Base-by-base conservation (phyloP, 2,113 vertebrate genomes). In the Chloebia gouldiae region DNA sequence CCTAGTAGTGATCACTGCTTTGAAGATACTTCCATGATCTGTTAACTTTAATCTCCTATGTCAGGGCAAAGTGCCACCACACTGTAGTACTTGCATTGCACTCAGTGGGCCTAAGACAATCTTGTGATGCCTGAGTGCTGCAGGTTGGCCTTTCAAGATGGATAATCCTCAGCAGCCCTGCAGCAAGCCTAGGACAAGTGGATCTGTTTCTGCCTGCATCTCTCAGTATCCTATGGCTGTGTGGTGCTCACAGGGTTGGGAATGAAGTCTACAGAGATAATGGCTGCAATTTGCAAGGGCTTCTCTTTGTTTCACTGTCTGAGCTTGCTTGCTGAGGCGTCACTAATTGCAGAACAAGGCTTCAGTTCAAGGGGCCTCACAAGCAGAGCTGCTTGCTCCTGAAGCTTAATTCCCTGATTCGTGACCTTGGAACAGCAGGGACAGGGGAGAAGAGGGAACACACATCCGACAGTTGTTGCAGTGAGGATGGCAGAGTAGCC, bases 361-460 rank as follows among this genome's bases (percentile, higher is more conserved):
- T 83, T 86, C 81, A 91, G 91, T 88, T 95, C 92, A 87, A 83
- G 80, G 71, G 94, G 86, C 95, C 73, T 96, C 80, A 85, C 57
- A 80, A 83, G 56, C 90, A 76, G 82, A 93, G 83, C 57, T 2
- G 42, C 86, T 87, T 82, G 50, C 53, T 97, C 68, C 65, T 85
- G 45, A 83, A 97, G 91, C 93, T 96, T 87, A 95, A 96, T 88
- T 96, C 90, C 85, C 91, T 81, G 64, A 92, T 81, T 95, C 14
- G 25, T 94, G 95, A 97, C 91, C 94, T 97, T 96, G 95, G 77
- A 95, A 84, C 81, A 91, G 88, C 75, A 92, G 88, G 66, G 81
- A 88, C 30, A 45, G 31, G 42, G 61, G 35, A 92, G 50, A 72
- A 93, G 63, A 95, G 50, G 72, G 72, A 96, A 85, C 75, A 60